Evolutionary conservation across 2,888 invertebrate genomes (phyloP).

Genomic region (Pemphredon lugubris): DNA sequence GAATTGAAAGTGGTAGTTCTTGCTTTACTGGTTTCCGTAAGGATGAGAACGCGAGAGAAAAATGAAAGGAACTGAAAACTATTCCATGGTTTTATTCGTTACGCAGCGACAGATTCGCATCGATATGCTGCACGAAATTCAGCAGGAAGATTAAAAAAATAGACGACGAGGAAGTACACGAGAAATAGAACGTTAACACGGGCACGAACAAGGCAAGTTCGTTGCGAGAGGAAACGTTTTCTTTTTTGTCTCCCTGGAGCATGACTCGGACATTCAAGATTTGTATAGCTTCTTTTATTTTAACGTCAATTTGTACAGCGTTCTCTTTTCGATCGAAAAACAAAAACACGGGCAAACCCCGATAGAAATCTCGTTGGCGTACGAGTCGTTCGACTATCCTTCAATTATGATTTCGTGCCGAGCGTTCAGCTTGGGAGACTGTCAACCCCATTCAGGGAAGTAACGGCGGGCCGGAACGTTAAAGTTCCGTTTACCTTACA

Average conservation of each 20-base stretch:
- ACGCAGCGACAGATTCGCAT: slow-evolving; percentile 15
- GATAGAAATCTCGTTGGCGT: slow-evolving; percentile 53
- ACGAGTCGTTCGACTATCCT: slow-evolving; percentile 46
- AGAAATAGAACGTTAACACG: slow-evolving; percentile 49
- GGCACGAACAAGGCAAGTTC: slow-evolving; percentile 32
- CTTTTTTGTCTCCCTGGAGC: slow-evolving; percentile 16
- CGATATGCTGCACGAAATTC: slow-evolving; percentile 45
- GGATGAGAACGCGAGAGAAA: slow-evolving; percentile 10
- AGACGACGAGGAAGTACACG: slow-evolving; percentile 49
- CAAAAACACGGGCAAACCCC: slow-evolving; percentile 36
- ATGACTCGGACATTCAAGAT: slow-evolving; percentile 34
- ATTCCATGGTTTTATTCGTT: slow-evolving; percentile 8
- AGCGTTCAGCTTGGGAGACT: slow-evolving; percentile 47
- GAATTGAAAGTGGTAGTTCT: no score
- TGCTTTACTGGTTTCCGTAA: no score
- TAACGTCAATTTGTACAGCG: slow-evolving; percentile 47
- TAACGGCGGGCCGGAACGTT: slow-evolving; percentile 46
- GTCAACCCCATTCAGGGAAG: slow-evolving; percentile 64
- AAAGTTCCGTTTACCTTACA: slow-evolving; percentile 5
- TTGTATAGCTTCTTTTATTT: slow-evolving; percentile 4
- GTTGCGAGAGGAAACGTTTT: neutral
- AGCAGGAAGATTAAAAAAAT: slow-evolving; percentile 61
- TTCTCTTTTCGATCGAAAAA: slow-evolving; percentile 1
- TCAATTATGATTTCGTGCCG: slow-evolving; percentile 36
- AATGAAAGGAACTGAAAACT: slow-evolving; percentile 9